A percentile compares a stretch with the other conserved stretches of the same genome.
phyloP scores from a whole-genome alignment of 2,888 invertebrate genomes.

The Synanthedon vespiformis region DNA sequence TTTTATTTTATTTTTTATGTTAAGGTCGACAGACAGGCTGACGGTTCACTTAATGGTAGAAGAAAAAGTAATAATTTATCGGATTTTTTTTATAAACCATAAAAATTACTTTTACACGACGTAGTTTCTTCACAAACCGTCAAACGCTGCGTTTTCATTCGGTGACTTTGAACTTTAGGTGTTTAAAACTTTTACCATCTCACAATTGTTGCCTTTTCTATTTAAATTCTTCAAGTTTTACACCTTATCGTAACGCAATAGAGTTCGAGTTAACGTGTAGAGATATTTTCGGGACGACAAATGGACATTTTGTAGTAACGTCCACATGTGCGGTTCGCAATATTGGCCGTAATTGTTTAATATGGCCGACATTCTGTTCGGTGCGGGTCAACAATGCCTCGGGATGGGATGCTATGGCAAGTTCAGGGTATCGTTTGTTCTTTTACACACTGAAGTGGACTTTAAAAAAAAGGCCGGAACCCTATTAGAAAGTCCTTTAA shows the following conservation, averaged over 20 bases:
- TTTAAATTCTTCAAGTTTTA: neutral
- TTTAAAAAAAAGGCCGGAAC: too few relatives aligned
- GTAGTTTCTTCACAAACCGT: neutral
- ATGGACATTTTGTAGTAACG: slow-evolving; percentile 3
- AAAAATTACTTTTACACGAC: neutral
- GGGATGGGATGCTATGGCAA: neutral
- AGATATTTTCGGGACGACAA: slow-evolving; percentile 3
- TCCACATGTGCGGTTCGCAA: slow-evolving; percentile 19
- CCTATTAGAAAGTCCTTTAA: too few relatives aligned
- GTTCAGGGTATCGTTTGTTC: neutral
- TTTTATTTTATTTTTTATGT: too few relatives aligned
- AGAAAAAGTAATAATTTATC: neutral
- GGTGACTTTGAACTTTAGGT: slow-evolving; percentile 54
- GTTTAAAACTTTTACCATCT: slow-evolving; percentile 17
- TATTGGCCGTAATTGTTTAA: slow-evolving; percentile 58
- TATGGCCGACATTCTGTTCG: slow-evolving; percentile 28
- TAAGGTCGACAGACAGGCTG: too few relatives aligned
- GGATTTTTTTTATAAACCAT: neutral
- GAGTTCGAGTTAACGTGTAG: slow-evolving; percentile 6
- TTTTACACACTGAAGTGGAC: too few relatives aligned
- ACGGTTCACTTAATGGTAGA: too few relatives aligned
- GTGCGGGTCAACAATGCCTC: slow-evolving; percentile 14
- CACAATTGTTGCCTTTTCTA: slow-evolving; percentile 4
- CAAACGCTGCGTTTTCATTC: slow-evolving; percentile 19
- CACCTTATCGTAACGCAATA: slow-evolving; percentile 6